Conservation (phyloP, 1,140 invertebrate genomes). For the Drosophila pseudoananassae region DNA sequence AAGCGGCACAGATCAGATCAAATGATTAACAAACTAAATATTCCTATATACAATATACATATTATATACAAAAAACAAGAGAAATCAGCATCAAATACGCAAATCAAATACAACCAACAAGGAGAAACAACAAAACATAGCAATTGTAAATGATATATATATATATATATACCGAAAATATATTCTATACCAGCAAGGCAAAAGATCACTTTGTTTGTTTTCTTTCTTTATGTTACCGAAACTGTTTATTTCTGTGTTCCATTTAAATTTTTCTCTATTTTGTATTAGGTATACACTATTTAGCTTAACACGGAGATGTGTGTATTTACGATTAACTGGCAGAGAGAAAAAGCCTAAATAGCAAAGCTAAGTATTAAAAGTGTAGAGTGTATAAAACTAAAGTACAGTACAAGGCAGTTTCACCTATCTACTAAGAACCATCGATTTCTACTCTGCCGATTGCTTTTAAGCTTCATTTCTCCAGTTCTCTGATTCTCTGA, state of each 20-base stretch:
- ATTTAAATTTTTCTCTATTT: slow-evolving; percentile 48
- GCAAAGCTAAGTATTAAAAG: slow-evolving; percentile 7
- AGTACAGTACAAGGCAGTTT: slow-evolving; percentile 76
- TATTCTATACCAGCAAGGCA: slow-evolving; percentile 69
- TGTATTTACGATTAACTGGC: slow-evolving; percentile 44
- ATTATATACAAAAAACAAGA: slow-evolving; percentile 46
- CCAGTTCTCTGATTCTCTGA: slow-evolving; percentile 33
- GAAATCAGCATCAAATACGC: slow-evolving; percentile 54
- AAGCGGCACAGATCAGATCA: slow-evolving; percentile 23
- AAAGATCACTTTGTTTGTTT: slow-evolving; percentile 6
- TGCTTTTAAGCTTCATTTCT: slow-evolving; percentile 14
- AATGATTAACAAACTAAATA: slow-evolving; percentile 80
- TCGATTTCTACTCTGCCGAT: slow-evolving; percentile 20
- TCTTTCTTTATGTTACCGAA: slow-evolving; percentile 23
- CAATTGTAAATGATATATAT: slow-evolving; percentile 74
- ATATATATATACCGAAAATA: slow-evolving; percentile 69
- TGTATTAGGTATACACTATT: slow-evolving; percentile 15
- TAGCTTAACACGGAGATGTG: slow-evolving; percentile 29
- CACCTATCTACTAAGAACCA: slow-evolving; percentile 50
- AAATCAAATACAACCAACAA: slow-evolving; percentile 65
- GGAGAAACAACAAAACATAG: slow-evolving; percentile 66
- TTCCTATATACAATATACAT: slow-evolving; percentile 79
- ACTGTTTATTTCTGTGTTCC: slow-evolving; percentile 34
- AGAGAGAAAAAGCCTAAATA: slow-evolving; percentile 26
- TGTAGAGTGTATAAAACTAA: slow-evolving; percentile 56